These are phyloP conservation scores for Aleiodes testaceus DNA, from an alignment of 2,888 invertebrate genomes.

Conservation along the genomic window DNA sequence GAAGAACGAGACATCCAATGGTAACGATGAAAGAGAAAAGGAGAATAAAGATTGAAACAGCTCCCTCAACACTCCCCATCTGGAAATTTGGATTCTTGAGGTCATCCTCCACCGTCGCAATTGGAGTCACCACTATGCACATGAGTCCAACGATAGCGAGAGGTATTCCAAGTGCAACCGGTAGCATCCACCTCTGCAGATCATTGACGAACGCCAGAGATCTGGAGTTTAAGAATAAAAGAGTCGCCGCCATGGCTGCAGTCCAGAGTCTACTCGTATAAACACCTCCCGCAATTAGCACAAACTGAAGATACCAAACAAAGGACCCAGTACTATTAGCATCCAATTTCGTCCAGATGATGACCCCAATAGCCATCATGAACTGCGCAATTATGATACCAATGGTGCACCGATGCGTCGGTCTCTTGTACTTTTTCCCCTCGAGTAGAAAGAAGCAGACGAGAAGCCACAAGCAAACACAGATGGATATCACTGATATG, in stretches of 20 bases:
- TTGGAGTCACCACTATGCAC: constrained; percentile 75
- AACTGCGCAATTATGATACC: constrained; percentile 83
- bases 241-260: constrained; percentile 84
- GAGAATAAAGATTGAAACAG: constrained; percentile 83
- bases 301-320: constrained; percentile 81
- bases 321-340: constrained; percentile 53
- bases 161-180: constrained; percentile 75
- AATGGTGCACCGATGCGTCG: constrained; percentile 88
- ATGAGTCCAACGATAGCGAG: constrained; percentile 80
- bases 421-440: constrained; percentile 83
- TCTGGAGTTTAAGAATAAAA: constrained; percentile 87
- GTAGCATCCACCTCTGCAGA: constrained; percentile 81
- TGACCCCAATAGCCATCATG: constrained; percentile 62
- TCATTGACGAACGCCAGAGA: constrained; percentile 88
- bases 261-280: constrained; percentile 91
- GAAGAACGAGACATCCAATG: constrained; percentile 86
- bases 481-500: constrained; percentile 84
- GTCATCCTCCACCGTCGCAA: constrained; percentile 75
- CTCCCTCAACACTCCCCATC: constrained; percentile 84
- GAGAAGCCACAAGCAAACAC: constrained; percentile 87
- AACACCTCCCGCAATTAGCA: constrained; percentile 83
- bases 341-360: constrained; percentile 68
- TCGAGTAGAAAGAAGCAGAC: constrained; percentile 78
- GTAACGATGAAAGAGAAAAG: constrained; percentile 88
- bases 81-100: constrained; percentile 85